Conservation (phyloP, 1,140 invertebrate genomes). For the Drosophila triauraria region DNA sequence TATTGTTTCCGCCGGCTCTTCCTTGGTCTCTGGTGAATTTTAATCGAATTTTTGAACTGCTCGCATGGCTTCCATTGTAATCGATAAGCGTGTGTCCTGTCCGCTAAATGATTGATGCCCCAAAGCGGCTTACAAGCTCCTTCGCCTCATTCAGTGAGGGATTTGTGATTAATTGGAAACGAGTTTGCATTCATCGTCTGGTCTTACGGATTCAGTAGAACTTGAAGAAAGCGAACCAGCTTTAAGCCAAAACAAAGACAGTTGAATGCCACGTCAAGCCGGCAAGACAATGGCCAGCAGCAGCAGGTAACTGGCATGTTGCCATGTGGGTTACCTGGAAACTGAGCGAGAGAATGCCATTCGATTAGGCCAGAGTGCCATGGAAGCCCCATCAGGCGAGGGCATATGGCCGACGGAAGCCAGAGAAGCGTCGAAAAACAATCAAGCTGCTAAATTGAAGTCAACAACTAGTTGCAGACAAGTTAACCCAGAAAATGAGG, state of each 20-base stretch:
- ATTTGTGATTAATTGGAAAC: slow-evolving; percentile 72
- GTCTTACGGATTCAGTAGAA: slow-evolving; percentile 23
- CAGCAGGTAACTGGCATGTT: slow-evolving; percentile 53
- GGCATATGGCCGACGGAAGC: slow-evolving; percentile 51
- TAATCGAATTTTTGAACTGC: slow-evolving; percentile 66
- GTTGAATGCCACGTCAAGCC: slow-evolving; percentile 49
- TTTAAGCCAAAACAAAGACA: slow-evolving; percentile 25
- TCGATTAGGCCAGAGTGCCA: slow-evolving; percentile 23
- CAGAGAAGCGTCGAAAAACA: slow-evolving; percentile 58
- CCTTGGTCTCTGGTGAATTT: slow-evolving; percentile 50
- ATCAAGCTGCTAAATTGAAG: slow-evolving; percentile 52
- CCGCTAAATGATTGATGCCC: slow-evolving; percentile 72
- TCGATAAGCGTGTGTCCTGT: slow-evolving; percentile 64
- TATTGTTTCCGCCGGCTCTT: slow-evolving; percentile 57
- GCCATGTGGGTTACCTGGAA: slow-evolving; percentile 75
- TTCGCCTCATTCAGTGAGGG: slow-evolving; percentile 14
- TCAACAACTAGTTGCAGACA: slow-evolving; percentile 53
- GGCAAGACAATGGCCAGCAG: slow-evolving; percentile 53
- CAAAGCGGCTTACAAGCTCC: slow-evolving; percentile 17
- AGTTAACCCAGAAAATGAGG: slow-evolving; percentile 24
- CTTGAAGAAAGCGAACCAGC: slow-evolving; percentile 10
- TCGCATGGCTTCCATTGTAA: slow-evolving; percentile 41
- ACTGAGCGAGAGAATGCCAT: slow-evolving; percentile 33
- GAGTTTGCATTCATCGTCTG: slow-evolving; percentile 7
- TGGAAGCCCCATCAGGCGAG: slow-evolving; percentile 52